Evolutionary conservation across 2,797 vertebrate species (phyloP), one percentile per base, ranked within the genome.

Genomic region (Decapterus maruadsi): DNA sequence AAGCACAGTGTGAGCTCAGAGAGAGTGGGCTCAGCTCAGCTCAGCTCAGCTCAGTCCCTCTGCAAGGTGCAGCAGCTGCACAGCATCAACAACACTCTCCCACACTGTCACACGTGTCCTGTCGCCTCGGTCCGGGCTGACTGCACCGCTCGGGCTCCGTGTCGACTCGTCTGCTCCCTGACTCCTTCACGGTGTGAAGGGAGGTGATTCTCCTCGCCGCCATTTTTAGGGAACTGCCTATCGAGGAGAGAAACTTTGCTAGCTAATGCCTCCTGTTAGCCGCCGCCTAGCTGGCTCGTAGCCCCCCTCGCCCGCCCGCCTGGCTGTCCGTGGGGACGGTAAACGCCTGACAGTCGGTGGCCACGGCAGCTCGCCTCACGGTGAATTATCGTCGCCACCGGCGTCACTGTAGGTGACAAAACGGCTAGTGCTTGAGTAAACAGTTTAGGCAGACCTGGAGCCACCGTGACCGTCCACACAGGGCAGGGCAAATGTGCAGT

Each of bases 161-260:
- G 76, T 40, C 43, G 45, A 60, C 68, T 50, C 16, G 75, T 87
- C 84, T 63, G 61, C 70, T 86, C 81, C 73, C 72, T 73, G 82
- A 83, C 83, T 90, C 82, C 61, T 68, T 87, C 75, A 75, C 81
- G 38, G 82, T 85, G 84, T 26, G 75, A 89, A 87, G 91, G 91
- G 90, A 93, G 91, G 90, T 76, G 90, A 93, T 87, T 91, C 80
- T 86, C 81, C 36, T 58, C 91, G 93, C 87, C 94, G 95, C 95
- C 95, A 96, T 96, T 94, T 95, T 96, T 94, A 87, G 91, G 89
- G 90, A 93, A 90, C 90, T 91, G 92, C 85, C 91, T 89, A 78
- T 88, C 75, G 88, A 86, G 70, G 88, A 83, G 83, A 87, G 90
- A 91, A 94, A 93, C 81, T 93, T 93, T 92, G 87, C 87, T 83